phyloP scores from a whole-genome alignment of 2,113 vertebrate species.

The Odontophorus gujanensis region DNA sequence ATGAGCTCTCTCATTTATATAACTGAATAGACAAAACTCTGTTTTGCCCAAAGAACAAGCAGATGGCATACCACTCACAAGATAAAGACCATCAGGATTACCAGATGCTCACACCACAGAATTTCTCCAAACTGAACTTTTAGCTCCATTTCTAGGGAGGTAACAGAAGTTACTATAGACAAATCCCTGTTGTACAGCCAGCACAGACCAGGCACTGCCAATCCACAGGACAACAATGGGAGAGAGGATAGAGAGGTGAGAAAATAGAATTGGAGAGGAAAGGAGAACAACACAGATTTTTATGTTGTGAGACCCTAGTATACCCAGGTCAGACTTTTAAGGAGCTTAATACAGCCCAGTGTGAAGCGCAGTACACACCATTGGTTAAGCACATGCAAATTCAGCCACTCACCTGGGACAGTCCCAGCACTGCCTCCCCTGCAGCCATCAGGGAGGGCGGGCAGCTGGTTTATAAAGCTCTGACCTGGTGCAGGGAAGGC shows the following conservation, averaged over 20 bases:
- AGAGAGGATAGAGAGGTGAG: background rate
- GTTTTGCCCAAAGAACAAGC: background rate
- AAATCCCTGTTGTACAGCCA: background rate
- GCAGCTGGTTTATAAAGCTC: background rate
- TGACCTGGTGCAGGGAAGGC: background rate
- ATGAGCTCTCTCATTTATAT: background rate
- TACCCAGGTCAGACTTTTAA: background rate
- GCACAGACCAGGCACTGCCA: background rate
- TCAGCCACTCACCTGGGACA: background rate
- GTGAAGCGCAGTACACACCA: background rate
- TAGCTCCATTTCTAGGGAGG: background rate
- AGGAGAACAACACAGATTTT: background rate
- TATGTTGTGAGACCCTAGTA: background rate
- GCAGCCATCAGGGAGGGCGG: fast-evolving
- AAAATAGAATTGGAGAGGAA: background rate
- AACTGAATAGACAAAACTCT: background rate
- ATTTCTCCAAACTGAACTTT: background rate
- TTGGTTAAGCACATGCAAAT: background rate
- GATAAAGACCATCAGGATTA: background rate
- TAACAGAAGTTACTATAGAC: background rate
- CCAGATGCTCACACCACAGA: background rate
- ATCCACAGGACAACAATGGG: background rate
- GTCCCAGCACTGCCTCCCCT: fast-evolving
- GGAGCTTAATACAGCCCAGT: background rate
- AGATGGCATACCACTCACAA: background rate